Evolutionary conservation across 2,113 vertebrate species (phyloP).

Genomic region (Bubo blakistoni): DNA sequence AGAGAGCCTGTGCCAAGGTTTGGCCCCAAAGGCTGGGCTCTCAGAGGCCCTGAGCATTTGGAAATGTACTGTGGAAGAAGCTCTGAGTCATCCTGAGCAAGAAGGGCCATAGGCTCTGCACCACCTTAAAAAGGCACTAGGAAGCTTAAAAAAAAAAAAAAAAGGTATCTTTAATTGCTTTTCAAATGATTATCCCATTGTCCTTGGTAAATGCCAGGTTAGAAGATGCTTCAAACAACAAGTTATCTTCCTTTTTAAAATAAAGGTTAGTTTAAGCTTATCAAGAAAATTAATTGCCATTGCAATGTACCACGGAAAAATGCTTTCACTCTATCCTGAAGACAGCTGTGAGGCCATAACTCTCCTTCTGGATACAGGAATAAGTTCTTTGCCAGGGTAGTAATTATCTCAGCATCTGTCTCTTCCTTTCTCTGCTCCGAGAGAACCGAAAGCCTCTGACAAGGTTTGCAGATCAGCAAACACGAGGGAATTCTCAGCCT

Average conservation of each 20-base stretch:
- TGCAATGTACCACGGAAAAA: conserved; percentile 59
- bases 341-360: conserved; percentile 48
- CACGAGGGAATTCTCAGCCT: not conserved
- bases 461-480: conserved; percentile 39
- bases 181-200: not conserved
- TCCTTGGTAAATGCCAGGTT: conserved; percentile 47
- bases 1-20: not conserved
- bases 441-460: conserved; percentile 1
- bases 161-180: conserved; percentile 1
- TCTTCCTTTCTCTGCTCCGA: not conserved
- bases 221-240: conserved; percentile 1
- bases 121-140: not conserved
- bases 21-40: not conserved
- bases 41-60: not conserved
- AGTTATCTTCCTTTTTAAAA: conserved; percentile 42
- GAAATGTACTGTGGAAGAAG: not conserved
- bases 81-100: not conserved
- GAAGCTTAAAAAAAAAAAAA: not conserved
- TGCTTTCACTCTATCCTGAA: conserved; percentile 21
- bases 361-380: conserved; percentile 59
- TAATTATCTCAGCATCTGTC: conserved; percentile 61
- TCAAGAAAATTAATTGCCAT: conserved; percentile 66
- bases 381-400: conserved; percentile 45
- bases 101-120: not conserved
- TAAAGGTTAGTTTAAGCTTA: conserved; percentile 68